Base-by-base conservation (phyloP, 2,113 vertebrate species). In the Camelus dromedarius region DNA sequence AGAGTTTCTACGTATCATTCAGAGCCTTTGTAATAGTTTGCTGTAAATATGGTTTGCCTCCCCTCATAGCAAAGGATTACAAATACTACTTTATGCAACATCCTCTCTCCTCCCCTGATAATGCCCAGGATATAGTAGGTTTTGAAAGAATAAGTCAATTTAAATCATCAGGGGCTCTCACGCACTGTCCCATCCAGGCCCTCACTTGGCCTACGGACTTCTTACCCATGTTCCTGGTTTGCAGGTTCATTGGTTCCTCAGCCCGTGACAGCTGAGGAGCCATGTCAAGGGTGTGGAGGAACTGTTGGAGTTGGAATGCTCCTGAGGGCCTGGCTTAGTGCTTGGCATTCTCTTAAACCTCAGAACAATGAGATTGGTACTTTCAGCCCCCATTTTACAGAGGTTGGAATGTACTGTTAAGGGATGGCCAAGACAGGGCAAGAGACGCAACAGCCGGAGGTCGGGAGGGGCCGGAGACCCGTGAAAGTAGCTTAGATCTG, bases 361-460 rank as follows among this genome's bases (percentile, higher is more conserved):
- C 54, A 28, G 42, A 60, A 85, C 28, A 87, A 9, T 69, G 58
- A 93, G 22, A 32, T 30, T 93, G 56, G 48, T 66, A 56, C 20
- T 84, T 91, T 83, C 48, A 70, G 46, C 83, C 52, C 64, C 42
- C 32, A 6, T 96, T 89, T 94, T 83, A 96, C 28, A 82, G 58
- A 30, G 75, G 16, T 93, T 72, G 82, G 12, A 76, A 56, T 67
- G 60, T 50, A 84, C 58, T 54, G 15, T 76, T 88, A 52, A 90
- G 60, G 22, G 38, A 56, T 4, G 72, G n/a, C 69, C 80, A 79
- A 35, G 52, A 83, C 89, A 76, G 60, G 46, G 64, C 13, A 89
- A 86, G 62, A 77, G 42, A 81, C 38, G 56, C 70, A 75, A 93
- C 58, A 85, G 60, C 46, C 46, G 62, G 89, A 66, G 81, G 22